Evolutionary conservation across 2,888 invertebrate species (phyloP).

Genomic region (Griposia aprilina): DNA sequence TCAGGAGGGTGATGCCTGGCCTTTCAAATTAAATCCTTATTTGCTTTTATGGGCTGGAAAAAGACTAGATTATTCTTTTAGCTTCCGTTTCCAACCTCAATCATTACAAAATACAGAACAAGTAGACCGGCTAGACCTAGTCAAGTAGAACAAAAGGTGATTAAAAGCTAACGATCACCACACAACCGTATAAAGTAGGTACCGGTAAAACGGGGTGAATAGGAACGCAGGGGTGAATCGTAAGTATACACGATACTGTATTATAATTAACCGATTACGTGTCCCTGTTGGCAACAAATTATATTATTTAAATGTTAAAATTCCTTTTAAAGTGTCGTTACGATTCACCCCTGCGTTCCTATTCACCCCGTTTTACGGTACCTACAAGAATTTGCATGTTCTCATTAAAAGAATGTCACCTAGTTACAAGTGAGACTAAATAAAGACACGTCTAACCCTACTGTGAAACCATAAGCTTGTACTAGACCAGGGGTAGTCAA

Average conservation of each 20-base stretch:
- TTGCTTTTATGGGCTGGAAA: neutral
- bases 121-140: neutral
- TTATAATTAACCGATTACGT: too few species aligned
- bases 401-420: conserved; percentile 23
- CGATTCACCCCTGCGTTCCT: too few species aligned
- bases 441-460: conserved; percentile 41
- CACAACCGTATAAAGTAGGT: neutral
- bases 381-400: conserved; percentile 31
- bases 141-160: neutral
- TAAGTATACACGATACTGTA: too few species aligned
- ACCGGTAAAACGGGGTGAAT: too few species aligned
- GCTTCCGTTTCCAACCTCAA: neutral
- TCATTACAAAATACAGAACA: neutral
- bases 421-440: conserved; percentile 51
- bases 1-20: too few species aligned
- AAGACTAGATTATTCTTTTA: neutral
- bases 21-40: too few species aligned
- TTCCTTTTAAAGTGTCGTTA: too few species aligned
- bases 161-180: neutral
- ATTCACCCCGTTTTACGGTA: too few species aligned
- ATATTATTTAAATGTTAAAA: too few species aligned
- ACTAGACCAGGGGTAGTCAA: conserved; percentile 33
- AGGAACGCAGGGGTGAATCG: too few species aligned
- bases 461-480: neutral
- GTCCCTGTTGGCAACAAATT: too few species aligned